These are phyloP conservation scores for Hyperoodon ampullatus DNA, from an alignment of 2,113 vertebrate species.

Conservation along the genomic window DNA sequence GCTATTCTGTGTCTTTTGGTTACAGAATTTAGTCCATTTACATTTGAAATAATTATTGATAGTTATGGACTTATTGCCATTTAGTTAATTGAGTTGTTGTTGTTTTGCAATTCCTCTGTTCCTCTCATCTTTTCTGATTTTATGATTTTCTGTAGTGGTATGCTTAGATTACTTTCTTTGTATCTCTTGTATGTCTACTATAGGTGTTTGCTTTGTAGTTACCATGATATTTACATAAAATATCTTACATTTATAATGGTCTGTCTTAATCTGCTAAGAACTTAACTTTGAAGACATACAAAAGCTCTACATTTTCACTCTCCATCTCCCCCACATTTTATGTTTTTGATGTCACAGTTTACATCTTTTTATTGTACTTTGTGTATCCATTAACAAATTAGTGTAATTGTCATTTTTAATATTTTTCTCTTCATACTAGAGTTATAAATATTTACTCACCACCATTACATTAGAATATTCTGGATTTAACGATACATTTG, in stretches of 20 bases:
- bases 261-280: background rate
- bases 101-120: background rate
- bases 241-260: background rate
- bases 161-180: background rate
- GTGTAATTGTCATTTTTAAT: background rate
- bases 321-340: background rate
- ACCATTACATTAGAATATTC: background rate
- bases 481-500: background rate
- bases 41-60: background rate
- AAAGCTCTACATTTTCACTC: background rate
- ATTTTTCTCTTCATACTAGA: background rate
- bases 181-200: background rate
- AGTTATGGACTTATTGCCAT: background rate
- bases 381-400: background rate
- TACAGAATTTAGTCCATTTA: background rate
- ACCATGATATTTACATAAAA: background rate
- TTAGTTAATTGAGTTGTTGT: background rate
- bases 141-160: background rate
- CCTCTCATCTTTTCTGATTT: background rate
- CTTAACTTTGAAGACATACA: background rate
- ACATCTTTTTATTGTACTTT: background rate
- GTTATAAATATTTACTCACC: background rate
- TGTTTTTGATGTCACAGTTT: background rate
- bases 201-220: background rate
- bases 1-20: background rate